These are phyloP conservation scores for Poeciliopsis paucimaculata DNA, from an alignment of 2,797 vertebrate genomes.

Conservation along the genomic window DNA sequence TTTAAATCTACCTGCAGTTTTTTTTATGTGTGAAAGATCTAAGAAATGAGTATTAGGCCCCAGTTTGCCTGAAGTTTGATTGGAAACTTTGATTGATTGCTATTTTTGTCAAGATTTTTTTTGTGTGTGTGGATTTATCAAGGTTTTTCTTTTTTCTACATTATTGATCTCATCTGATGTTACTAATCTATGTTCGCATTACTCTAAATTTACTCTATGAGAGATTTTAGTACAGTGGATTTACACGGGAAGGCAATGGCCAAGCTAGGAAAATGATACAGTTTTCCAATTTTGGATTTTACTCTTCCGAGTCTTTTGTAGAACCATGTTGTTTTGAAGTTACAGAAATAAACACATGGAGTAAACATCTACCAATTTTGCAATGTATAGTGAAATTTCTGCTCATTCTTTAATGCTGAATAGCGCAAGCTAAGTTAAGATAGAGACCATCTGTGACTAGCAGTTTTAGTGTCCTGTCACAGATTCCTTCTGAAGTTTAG, in stretches of 20 bases:
- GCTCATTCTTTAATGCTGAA: neutral
- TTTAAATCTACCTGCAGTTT: constrained; percentile 12
- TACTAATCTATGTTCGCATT: neutral
- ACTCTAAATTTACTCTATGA: neutral
- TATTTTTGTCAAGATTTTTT: constrained; percentile 25
- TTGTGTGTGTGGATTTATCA: constrained; percentile 16
- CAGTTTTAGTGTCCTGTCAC: neutral
- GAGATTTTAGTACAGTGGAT: no score
- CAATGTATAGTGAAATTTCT: neutral
- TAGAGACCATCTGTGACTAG: neutral
- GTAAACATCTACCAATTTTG: neutral
- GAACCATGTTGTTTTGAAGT: neutral
- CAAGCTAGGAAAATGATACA: neutral
- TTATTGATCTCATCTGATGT: constrained; percentile 14
- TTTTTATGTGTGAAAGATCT: constrained; percentile 20
- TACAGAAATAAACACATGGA: neutral
- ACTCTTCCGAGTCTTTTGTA: no score
- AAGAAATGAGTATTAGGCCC: constrained; percentile 25
- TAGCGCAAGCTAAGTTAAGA: neutral
- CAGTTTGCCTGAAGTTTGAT: constrained; percentile 22
- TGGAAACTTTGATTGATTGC: constrained; percentile 29
- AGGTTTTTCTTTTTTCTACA: constrained; percentile 1
- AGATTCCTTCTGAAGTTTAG: no score
- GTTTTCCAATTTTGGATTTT: no score
- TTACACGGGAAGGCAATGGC: no score